phyloP scores from a whole-genome alignment of 1,140 invertebrate species.

The Atopsyche davidsoni region DNA sequence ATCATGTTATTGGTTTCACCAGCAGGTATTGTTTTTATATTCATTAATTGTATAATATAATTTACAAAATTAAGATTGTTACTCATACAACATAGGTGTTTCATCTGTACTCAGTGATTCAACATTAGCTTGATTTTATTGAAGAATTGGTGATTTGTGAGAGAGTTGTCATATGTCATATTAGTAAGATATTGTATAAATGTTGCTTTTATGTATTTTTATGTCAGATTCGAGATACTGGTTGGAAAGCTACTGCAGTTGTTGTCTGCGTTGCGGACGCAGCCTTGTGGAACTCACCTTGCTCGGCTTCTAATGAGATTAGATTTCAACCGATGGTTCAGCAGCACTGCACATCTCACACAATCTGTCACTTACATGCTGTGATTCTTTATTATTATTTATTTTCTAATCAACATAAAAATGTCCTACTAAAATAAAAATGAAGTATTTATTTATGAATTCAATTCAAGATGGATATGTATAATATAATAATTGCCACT shows the following conservation, averaged over 20 bases:
- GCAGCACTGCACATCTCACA: slow-evolving; percentile 43
- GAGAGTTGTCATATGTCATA: not conserved
- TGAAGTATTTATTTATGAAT: slow-evolving; percentile 12
- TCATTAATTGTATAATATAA: not conserved
- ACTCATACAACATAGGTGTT: not conserved
- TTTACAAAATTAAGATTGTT: not conserved
- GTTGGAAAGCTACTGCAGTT: slow-evolving; percentile 55
- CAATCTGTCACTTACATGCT: slow-evolving; percentile 47
- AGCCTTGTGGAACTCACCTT: slow-evolving; percentile 60
- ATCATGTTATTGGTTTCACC: slow-evolving; percentile 46
- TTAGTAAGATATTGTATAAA: not conserved
- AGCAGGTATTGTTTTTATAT: slow-evolving; percentile 39
- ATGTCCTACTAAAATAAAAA: not conserved
- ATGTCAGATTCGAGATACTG: slow-evolving; percentile 49
- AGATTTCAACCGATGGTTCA: slow-evolving; percentile 74
- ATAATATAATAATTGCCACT: not conserved
- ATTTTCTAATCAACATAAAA: slow-evolving; percentile 6
- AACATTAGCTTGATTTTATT: not conserved
- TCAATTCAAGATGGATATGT: not conserved
- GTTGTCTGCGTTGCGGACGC: slow-evolving; percentile 55
- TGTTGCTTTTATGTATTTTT: slow-evolving; percentile 20
- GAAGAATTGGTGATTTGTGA: too few species aligned
- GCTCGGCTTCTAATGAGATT: slow-evolving; percentile 63
- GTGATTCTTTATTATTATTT: slow-evolving; percentile 13
- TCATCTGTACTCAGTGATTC: not conserved